Conservation (phyloP, 2,113 vertebrate genomes). For the Tricholaema leucomelas region DNA sequence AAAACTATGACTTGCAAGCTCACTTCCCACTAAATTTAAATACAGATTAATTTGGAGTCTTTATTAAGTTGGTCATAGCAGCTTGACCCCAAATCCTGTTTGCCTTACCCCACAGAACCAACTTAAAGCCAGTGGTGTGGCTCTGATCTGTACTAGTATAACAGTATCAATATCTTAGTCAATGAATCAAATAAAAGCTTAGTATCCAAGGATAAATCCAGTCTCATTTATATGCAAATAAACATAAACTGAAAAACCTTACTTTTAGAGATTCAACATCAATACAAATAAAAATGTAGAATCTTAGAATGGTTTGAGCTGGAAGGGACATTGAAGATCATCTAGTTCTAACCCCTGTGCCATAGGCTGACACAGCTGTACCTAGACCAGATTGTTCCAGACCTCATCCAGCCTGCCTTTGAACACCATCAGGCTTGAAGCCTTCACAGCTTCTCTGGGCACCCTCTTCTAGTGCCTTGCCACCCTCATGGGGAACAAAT, state of each 20-base stretch:
- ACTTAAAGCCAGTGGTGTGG: not conserved
- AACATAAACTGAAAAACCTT: not conserved
- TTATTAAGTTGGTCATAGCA: conserved; percentile 8
- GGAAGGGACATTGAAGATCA: too few relatives aligned
- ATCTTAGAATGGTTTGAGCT: too few relatives aligned
- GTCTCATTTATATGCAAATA: not conserved
- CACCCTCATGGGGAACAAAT: too few relatives aligned
- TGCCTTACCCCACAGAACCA: not conserved
- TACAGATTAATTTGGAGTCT: conserved; percentile 4
- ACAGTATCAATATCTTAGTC: not conserved
- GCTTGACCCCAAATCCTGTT: not conserved
- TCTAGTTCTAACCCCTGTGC: too few relatives aligned
- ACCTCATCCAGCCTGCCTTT: too few relatives aligned
- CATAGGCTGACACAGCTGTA: too few relatives aligned
- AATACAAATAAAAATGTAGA: not conserved
- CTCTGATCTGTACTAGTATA: not conserved
- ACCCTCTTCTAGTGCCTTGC: too few relatives aligned
- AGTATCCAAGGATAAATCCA: not conserved
- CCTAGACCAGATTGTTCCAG: too few relatives aligned
- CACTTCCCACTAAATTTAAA: conserved; percentile 17
- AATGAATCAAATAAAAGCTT: not conserved
- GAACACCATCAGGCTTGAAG: too few relatives aligned
- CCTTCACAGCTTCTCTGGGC: too few relatives aligned
- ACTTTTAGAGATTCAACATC: not conserved
- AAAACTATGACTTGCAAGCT: conserved; percentile 11